Conservation (phyloP, 2,888 invertebrate genomes). For the Onthophagus sagittarius region DNA sequence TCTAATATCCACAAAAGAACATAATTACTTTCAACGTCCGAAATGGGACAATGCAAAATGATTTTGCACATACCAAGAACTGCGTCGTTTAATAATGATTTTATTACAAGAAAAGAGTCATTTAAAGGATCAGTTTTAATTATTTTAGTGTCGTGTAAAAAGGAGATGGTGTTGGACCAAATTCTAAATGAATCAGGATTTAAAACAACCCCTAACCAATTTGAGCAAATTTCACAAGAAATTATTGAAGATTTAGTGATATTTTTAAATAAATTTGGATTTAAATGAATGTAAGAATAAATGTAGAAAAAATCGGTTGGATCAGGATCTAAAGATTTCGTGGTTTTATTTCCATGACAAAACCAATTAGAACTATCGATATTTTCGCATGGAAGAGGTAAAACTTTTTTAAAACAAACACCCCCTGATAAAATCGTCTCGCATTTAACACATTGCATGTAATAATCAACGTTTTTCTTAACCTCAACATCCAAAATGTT, state of each 20-base stretch:
- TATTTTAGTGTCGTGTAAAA: constrained; percentile 39
- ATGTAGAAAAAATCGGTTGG: constrained; percentile 57
- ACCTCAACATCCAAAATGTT: constrained; percentile 40
- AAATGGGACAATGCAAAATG: constrained; percentile 52
- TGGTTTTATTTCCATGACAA: constrained; percentile 53
- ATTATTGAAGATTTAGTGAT: constrained; percentile 50
- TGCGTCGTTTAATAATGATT: constrained; percentile 51
- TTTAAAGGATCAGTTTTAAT: constrained; percentile 39
- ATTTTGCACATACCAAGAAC: constrained; percentile 56
- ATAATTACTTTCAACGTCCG: constrained; percentile 50
- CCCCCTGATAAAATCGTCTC: constrained; percentile 33
- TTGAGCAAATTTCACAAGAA: constrained; percentile 56
- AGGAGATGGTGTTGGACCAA: constrained; percentile 57
- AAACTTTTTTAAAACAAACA: constrained; percentile 55
- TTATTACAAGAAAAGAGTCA: constrained; percentile 56
- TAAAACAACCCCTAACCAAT: constrained; percentile 55
- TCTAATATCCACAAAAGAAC: constrained; percentile 62
- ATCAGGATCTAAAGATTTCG: constrained; percentile 48
- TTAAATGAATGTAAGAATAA: constrained; percentile 54
- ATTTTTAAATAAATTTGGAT: constrained; percentile 39
- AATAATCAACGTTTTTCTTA: constrained; percentile 50
- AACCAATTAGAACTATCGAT: constrained; percentile 64
- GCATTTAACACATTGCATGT: constrained; percentile 49
- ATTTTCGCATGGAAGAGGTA: constrained; percentile 60
- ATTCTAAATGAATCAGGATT: constrained; percentile 50